Conservation (phyloP, 2,113 vertebrate species). For the Antechinus stuartii region DNA sequence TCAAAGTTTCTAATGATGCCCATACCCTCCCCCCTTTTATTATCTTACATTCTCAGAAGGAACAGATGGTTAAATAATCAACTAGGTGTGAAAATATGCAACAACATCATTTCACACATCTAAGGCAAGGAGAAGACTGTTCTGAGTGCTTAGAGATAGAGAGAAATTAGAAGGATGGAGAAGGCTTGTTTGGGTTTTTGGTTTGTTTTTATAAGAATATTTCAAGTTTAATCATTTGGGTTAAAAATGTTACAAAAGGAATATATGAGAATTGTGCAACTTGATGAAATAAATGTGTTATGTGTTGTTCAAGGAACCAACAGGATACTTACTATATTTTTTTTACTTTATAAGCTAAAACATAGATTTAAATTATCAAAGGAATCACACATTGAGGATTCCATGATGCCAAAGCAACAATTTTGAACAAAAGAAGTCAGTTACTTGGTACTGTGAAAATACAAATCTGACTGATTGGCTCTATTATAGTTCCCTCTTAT, state of each 20-base stretch:
- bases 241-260: slow-evolving; percentile 12
- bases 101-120: slow-evolving; percentile 73
- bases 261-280: neutral
- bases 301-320: neutral
- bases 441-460: neutral
- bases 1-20: slow-evolving; percentile 38
- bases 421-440: neutral
- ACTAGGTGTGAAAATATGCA: slow-evolving; percentile 72
- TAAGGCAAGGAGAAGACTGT: slow-evolving; percentile 60
- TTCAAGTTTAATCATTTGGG: slow-evolving; percentile 10
- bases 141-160: slow-evolving; percentile 52
- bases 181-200: slow-evolving; percentile 63
- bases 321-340: no score
- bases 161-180: neutral
- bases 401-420: neutral
- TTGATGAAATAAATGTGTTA: neutral
- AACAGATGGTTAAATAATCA: slow-evolving; percentile 78
- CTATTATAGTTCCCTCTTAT: neutral
- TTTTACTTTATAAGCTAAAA: no score
- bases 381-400: neutral
- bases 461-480: neutral
- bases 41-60: slow-evolving; percentile 51
- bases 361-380: no score
- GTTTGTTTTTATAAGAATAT: slow-evolving; percentile 52
- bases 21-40: neutral